These are phyloP conservation scores for Philonicus albiceps DNA, from an alignment of 2,888 invertebrate species.

Conservation along the genomic window DNA sequence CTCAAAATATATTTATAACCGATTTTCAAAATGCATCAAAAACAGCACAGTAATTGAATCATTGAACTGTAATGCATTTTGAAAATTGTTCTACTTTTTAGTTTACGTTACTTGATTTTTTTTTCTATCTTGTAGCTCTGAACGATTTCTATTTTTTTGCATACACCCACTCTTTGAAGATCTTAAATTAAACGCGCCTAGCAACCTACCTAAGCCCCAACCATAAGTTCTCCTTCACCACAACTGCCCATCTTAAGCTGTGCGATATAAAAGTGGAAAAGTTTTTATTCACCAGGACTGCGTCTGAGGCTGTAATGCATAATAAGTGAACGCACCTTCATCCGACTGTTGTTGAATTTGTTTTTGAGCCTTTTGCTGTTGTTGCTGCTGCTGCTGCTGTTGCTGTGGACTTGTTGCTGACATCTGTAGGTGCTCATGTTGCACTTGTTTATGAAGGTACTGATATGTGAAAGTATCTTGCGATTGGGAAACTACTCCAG, in stretches of 20 bases:
- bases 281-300: constrained; percentile 36
- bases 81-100: no score
- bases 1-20: no score
- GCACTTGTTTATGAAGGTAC: not conserved
- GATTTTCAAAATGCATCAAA: not conserved
- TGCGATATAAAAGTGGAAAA: not conserved
- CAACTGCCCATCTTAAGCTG: not conserved
- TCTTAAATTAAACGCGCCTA: not conserved
- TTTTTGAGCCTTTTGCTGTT: not conserved
- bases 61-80: no score
- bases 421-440: not conserved
- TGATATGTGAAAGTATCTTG: not conserved
- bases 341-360: constrained; percentile 42
- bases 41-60: no score
- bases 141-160: not conserved
- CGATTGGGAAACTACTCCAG: not conserved
- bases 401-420: not conserved
- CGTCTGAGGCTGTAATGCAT: constrained; percentile 43
- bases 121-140: no score
- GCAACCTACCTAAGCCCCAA: not conserved
- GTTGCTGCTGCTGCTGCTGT: not conserved
- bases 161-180: not conserved
- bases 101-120: no score
- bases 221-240: not conserved
- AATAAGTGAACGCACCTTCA: constrained; percentile 50